phyloP scores from a whole-genome alignment of 2,888 invertebrate species.

The Drosophila nr. perissopoda region DNA sequence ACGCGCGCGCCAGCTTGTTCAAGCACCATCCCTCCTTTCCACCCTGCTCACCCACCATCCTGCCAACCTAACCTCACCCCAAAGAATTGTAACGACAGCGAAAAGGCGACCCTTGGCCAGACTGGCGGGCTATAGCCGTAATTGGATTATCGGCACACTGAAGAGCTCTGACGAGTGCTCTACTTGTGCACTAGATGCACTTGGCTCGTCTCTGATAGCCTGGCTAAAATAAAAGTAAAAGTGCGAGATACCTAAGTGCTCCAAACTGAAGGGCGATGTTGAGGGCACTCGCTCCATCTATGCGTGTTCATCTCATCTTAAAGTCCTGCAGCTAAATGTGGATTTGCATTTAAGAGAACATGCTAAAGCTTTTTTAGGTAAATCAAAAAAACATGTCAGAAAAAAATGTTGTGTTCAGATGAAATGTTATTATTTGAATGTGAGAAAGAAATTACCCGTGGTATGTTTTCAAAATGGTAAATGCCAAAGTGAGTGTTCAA shows the following conservation, averaged over 20 bases:
- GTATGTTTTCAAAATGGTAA: background rate
- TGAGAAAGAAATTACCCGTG: background rate
- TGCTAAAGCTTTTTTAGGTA: background rate
- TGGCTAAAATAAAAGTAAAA: constrained; percentile 45
- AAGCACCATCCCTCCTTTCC: no score
- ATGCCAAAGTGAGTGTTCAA: background rate
- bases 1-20: constrained; percentile 27
- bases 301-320: constrained; percentile 31
- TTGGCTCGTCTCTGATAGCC: constrained; percentile 50
- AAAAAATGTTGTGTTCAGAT: background rate
- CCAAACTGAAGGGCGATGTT: constrained; percentile 3
- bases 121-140: constrained; percentile 50
- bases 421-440: background rate
- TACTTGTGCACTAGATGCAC: constrained; percentile 58
- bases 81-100: constrained; percentile 8
- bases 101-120: constrained; percentile 44
- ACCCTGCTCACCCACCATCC: background rate
- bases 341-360: constrained; percentile 16
- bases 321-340: constrained; percentile 29
- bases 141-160: constrained; percentile 75
- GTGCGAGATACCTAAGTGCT: constrained; percentile 47
- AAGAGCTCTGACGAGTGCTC: constrained; percentile 70
- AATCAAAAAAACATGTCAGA: background rate
- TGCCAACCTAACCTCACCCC: background rate
- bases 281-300: constrained; percentile 6